These are phyloP conservation scores for Unio delphinus DNA, from an alignment of 2,888 invertebrate species.

Conservation along the genomic window DNA sequence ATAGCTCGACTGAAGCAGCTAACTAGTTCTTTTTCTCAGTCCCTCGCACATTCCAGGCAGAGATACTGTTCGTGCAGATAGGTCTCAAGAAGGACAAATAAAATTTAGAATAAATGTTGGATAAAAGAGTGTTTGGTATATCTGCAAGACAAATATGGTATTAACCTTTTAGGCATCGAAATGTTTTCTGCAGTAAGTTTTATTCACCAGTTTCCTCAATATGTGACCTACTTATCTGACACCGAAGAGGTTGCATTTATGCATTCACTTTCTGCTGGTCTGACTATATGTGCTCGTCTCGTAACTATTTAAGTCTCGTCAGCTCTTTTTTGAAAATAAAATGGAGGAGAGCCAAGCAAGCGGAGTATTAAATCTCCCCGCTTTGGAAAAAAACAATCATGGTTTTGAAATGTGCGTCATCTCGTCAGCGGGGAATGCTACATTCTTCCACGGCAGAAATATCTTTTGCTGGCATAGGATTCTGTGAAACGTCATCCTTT, in stretches of 20 bases:
- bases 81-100: neutral
- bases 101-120: neutral
- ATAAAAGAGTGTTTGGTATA: neutral
- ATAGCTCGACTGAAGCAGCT: neutral
- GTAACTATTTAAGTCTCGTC: too few relatives aligned
- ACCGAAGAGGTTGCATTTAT: too few relatives aligned
- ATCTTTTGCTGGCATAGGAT: slow-evolving; percentile 14
- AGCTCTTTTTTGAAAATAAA: too few relatives aligned
- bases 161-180: too few relatives aligned
- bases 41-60: neutral
- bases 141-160: neutral
- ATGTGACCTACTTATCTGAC: too few relatives aligned
- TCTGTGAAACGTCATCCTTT: slow-evolving; percentile 14
- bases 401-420: slow-evolving; percentile 9
- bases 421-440: slow-evolving; percentile 5
- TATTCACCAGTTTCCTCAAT: neutral
- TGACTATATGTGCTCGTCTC: too few relatives aligned
- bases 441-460: slow-evolving; percentile 6
- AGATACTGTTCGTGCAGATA: neutral
- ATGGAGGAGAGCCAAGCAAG: too few relatives aligned
- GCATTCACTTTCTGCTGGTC: too few relatives aligned
- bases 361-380: too few relatives aligned
- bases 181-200: slow-evolving; percentile 6
- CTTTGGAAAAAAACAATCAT: slow-evolving; percentile 19
- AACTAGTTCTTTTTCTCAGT: neutral